Base-by-base conservation (phyloP, 2,888 invertebrate species). In the Cristatella mucedo region DNA sequence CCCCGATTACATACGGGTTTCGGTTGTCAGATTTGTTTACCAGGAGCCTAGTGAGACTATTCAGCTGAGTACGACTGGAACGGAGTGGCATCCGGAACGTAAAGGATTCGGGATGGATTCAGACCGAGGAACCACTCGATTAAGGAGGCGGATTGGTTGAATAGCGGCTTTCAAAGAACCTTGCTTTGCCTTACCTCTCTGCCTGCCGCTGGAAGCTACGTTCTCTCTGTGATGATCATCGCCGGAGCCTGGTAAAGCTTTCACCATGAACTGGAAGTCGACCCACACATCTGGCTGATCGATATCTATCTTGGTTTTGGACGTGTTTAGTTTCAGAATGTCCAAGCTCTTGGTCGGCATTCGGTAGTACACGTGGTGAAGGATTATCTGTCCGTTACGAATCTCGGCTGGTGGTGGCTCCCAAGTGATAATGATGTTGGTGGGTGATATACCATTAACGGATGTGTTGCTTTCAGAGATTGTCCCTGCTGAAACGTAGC, bases 191-290 rank as follows among this genome's bases (percentile, higher is more conserved):
- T 36, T 29, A 36, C 36, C 26, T n/a, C 19, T 11, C 30, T 11
- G 13, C 9, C n/a, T 39, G 9, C 22, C 29, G 30, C 24, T 40
- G 32, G 18, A 59, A 24, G 78, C 75, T 30, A 80, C 70, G 53
- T 81, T 80, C 51, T 85, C 84, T 56, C 86, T 86, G 63, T 79
- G 86, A 0, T 91, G 91, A 0, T 93, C 93, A 3, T 80, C 75
- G 1, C 93, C 93, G 59, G 80, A 79, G 44, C 76, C 79, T 1
- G 93, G 95, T 59, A 82, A 83, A 0, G 91, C 87, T 54, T 82
- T 75, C 13, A 93, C 81, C 63, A 84, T 80, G 60, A 89, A 89
- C 39, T 82, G 76, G 62, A 93, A 95, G 60, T 87, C 85, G 1
- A 85, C 84, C 63, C 84, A 83, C 69, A 87, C 87, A 64, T 91